Evolutionary conservation across 2,113 vertebrate species (phyloP).

Genomic region (Oncorhynchus tshawytscha): DNA sequence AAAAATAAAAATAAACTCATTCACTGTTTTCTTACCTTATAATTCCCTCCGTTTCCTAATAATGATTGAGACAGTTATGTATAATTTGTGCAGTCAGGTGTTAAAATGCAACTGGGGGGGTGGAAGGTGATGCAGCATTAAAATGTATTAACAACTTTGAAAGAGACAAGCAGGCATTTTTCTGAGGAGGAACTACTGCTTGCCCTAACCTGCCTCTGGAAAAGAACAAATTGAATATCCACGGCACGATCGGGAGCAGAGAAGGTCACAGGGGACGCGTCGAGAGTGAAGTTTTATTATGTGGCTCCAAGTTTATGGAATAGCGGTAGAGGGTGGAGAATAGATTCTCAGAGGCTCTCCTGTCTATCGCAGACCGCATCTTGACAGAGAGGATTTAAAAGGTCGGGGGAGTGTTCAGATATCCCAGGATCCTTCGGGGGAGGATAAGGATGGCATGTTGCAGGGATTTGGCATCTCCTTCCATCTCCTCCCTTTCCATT

Average conservation of each 20-base stretch:
- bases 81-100: slow-evolving; percentile 18
- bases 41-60: slow-evolving; percentile 30
- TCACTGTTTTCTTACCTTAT: slow-evolving; percentile 8
- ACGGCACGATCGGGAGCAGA: slow-evolving; percentile 50
- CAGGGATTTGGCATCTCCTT: not conserved
- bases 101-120: slow-evolving; percentile 16
- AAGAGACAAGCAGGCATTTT: slow-evolving; percentile 34
- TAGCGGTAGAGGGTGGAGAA: slow-evolving; percentile 34
- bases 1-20: slow-evolving; percentile 23
- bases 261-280: slow-evolving; percentile 62
- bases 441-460: slow-evolving; percentile 39
- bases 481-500: not conserved
- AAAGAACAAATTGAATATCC: slow-evolving; percentile 42
- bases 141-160: slow-evolving; percentile 13
- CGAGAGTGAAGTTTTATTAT: slow-evolving; percentile 61
- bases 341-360: slow-evolving; percentile 50
- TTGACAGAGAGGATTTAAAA: slow-evolving; percentile 46
- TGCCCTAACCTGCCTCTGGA: slow-evolving; percentile 32
- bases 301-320: slow-evolving; percentile 60
- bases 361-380: slow-evolving; percentile 53
- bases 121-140: slow-evolving; percentile 18
- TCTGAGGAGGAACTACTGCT: slow-evolving; percentile 34
- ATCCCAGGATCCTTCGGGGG: slow-evolving; percentile 39
- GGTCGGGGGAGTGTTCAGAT: slow-evolving; percentile 53
- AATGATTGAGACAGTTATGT: slow-evolving; percentile 23